Evolutionary conservation across 2,888 invertebrate genomes (phyloP).

Genomic region (Lycia hirtaria): DNA sequence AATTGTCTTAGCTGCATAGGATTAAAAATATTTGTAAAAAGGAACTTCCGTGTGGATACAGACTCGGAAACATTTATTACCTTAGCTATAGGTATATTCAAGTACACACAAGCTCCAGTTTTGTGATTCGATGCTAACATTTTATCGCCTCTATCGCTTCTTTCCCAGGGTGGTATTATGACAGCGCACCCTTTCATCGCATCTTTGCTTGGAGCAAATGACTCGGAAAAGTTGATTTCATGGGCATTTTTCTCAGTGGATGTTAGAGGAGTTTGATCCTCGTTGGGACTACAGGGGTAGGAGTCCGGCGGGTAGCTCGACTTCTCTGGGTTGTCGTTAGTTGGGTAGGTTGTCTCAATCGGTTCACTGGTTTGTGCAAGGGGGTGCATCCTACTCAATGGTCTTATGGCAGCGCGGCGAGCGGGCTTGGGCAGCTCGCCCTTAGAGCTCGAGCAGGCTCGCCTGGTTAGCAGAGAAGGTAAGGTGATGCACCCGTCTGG

Average conservation of each 20-base stretch:
- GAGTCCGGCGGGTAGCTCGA: not conserved
- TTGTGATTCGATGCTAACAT: not conserved
- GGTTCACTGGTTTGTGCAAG: not conserved
- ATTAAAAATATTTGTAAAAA: too few species aligned
- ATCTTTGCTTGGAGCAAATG: too few species aligned
- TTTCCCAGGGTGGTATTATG: not conserved
- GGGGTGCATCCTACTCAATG: not conserved
- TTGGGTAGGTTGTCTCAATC: not conserved
- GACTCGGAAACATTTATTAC: not conserved
- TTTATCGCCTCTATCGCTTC: not conserved
- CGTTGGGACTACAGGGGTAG: not conserved
- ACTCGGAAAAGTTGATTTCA: too few species aligned
- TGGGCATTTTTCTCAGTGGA: not conserved
- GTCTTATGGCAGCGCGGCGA: not conserved
- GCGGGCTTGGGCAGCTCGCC: not conserved
- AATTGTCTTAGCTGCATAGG: too few species aligned
- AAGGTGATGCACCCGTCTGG: not conserved
- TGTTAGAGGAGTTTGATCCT: not conserved
- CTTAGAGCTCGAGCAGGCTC: not conserved
- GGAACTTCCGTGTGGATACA: too few species aligned
- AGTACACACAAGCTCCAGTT: conserved; percentile 23
- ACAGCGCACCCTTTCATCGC: too few species aligned
- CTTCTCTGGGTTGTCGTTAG: not conserved
- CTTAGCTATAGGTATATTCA: not conserved
- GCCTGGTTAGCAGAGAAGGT: not conserved